Base-by-base conservation (phyloP, 2,113 vertebrate genomes). In the Cochlearius cochlearius region DNA sequence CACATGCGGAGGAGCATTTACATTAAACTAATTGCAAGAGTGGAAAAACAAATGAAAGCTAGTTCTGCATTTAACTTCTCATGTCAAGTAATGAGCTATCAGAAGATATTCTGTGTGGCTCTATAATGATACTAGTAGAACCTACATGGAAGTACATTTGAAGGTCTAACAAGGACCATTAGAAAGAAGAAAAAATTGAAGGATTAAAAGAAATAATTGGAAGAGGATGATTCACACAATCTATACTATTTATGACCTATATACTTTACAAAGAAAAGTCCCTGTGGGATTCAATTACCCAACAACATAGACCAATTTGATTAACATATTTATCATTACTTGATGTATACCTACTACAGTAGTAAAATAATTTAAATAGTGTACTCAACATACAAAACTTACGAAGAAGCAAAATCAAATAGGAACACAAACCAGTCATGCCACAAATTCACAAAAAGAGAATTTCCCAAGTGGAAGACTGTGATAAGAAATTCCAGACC, bases 1-100 rank as follows among this genome's bases (percentile, higher is more conserved):
- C 0, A 55, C 2, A 0, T 8, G 6, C 25, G 29, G 62, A 79
- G n/a, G 6, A 72, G 16, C 8, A 59, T 29, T 68, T 69, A 34
- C 52, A 83, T 39, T 72, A 75, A 58, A 82, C 15, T 50, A 92
- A 86, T 4, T 38, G 36, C 20, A 74, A 78, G 10, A 90, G 21
- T 1, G 1, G 20, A 66, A 69, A 85, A 77, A 18, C 16, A 64
- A 80, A 55, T 14, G 15, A 64, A 73, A 92, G 12, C 10, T 27
- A 78, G n/a, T 41, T 72, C 49, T 68, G 27, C 58, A 47, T 72
- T 79, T 84, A 50, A 52, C 11, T 64, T 79, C 32, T 55, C 6
- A 2, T 53, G 34, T 32, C n/a, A 72, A 32, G 52, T 27, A 53
- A 75, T 23, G 10, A 75, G 36, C 43, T 36, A 60, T 12, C 34